Evolutionary conservation across 2,797 vertebrate species (phyloP).

Genomic region (Poecilia velifera): DNA sequence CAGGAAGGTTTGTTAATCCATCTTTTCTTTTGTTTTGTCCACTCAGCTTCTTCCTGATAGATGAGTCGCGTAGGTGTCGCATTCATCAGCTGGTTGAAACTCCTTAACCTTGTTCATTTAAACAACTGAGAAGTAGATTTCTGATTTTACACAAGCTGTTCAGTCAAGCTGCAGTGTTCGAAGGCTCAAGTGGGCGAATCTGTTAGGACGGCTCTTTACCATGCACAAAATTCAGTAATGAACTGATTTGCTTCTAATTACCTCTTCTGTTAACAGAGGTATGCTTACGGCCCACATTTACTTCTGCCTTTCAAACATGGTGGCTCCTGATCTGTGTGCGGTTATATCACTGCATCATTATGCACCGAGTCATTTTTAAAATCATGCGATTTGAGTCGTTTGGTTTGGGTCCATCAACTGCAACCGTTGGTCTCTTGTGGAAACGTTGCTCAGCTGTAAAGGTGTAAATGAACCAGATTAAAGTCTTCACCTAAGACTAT

Average conservation of each 20-base stretch:
- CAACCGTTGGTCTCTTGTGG: neutral
- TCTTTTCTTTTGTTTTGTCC: neutral
- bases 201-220: neutral
- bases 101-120: neutral
- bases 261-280: neutral
- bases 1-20: neutral
- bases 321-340: neutral
- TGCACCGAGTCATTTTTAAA: neutral
- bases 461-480: neutral
- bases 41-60: neutral
- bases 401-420: neutral
- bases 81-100: neutral
- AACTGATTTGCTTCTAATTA: neutral
- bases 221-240: neutral
- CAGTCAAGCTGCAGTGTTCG: too few species aligned
- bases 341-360: too few species aligned
- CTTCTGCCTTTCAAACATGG: too few species aligned
- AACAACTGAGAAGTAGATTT: neutral
- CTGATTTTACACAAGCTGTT: neutral
- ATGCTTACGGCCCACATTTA: neutral
- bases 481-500: neutral
- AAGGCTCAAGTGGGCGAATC: neutral
- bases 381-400: neutral
- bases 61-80: neutral
- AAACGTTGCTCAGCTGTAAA: neutral